Base-by-base conservation (phyloP, 35 echinoderm and acorn worm genomes). In the Stichopus chloronotus region DNA sequence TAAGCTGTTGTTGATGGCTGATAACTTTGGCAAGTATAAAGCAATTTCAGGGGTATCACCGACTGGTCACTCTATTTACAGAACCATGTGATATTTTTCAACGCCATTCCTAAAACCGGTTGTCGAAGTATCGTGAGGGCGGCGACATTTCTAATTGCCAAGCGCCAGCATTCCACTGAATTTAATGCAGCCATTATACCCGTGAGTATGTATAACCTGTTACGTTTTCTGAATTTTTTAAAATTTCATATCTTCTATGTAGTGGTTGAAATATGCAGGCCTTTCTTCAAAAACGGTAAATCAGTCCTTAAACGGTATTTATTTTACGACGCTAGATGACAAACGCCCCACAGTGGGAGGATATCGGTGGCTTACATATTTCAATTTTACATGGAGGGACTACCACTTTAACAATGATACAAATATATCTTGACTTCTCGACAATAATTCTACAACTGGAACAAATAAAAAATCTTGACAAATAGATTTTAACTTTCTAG, bases 101-200 rank as follows among this genome's bases (percentile, higher is more conserved):
- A 89, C 57, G 87, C 87, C 25, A 89, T 89, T 5, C 87, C 87
- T 89, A 89, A 89, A 52, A 89, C 87, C 11, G 87, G 87, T 30
- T 89, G 87, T 52, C 87, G 87, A 9, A 89, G 61, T 23, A 72
- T 89, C 4, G 87, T 59, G 4, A 89, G 61, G 14, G 87, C 87
- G 4, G 87, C 87, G 6, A 61, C 61, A n/a, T 30, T 65, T 10
- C 8, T 89, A 23, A n/a, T 23, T 52, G 59, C 61, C 25, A 65
- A 69, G 3, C 87, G 71, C 16, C 2, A 20, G 13, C 19, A 54
- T 7, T 11, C 10, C 7, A 55, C 52, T 14, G 21, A 12, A 14
- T 52, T 72, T 21, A 65, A 72, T 71, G 24, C 71, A 23, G 52
- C 60, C 20, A 72, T 89, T 89, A 7, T 89, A 89, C 87, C 87